A percentile compares a stretch with the other conserved stretches of the same genome.
Evolutionary conservation across 2,888 invertebrate genomes (phyloP).

Genomic region (Zhengitettix transpicula): DNA sequence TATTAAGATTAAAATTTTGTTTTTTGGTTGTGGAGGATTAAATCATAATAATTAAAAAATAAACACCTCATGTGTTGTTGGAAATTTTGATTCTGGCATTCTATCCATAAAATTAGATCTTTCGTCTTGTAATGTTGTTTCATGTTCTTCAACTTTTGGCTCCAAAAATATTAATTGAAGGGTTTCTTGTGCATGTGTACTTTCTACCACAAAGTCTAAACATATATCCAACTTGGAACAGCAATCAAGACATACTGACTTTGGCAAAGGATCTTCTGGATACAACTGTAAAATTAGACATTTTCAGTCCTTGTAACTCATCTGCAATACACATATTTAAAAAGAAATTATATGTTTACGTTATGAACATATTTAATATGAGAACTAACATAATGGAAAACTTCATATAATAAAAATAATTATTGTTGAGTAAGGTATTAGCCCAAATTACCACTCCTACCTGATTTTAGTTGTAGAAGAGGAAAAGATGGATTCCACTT

Average conservation of each 20-base stretch:
- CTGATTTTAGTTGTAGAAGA: no score
- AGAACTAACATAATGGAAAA: no score
- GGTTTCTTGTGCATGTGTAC: slow-evolving; percentile 25
- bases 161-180: slow-evolving; percentile 17
- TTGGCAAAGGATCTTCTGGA: slow-evolving; percentile 23
- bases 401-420: no score
- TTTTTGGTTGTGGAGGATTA: no score
- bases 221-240: slow-evolving; percentile 25
- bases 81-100: neutral
- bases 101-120: neutral
- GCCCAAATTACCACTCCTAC: no score
- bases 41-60: no score
- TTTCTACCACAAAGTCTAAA: slow-evolving; percentile 26
- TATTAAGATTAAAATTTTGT: no score
- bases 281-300: slow-evolving; percentile 18
- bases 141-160: slow-evolving; percentile 16
- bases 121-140: neutral
- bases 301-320: neutral
- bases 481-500: no score
- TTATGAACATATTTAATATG: no score
- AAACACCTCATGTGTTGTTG: no score
- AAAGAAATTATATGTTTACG: neutral
- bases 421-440: no score
- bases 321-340: neutral
- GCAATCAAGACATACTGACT: slow-evolving; percentile 26